Evolutionary conservation across 2,888 invertebrate genomes (phyloP), one percentile per base, ranked within the genome.

Genomic region (Muscina levida): DNA sequence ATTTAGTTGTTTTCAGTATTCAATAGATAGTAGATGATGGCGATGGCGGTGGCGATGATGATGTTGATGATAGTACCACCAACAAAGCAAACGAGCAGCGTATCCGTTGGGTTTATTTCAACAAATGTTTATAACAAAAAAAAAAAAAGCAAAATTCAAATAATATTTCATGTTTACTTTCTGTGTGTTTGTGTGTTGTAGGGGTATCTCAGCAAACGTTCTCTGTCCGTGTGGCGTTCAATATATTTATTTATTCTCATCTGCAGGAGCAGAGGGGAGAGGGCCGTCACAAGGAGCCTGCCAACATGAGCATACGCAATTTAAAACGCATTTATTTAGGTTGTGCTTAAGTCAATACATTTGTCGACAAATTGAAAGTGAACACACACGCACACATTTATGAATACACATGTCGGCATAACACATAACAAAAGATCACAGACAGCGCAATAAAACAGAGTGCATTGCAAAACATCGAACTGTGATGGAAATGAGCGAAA

Each of bases 291-390:
- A n/a, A 13, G 24, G 10, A 44, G 5, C 3, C 13, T 10, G 13
- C 24, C 10, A 53, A 53, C 48, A 31, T 4, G 24, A 53, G 24
- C 8, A 53, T 53, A 53, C 53, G 53, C 39, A 62, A 62, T 62
- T 62, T 62, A 37, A 13, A 62, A 62, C 59, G 59, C 59, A 62
- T 39, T 31, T 62, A 62, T 62, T 62, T 62, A 62, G 59, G 59
- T 62, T 62, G 11, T 42, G 39, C 19, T 42, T 39, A 62, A 39
- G 39, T 62, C 59, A 62, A 62, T 62, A 62, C 42, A 62, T 42
- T 31, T 3, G 3, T 8, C 4, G 8, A 3, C 31, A 31, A 31
- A 31, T 31, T 31, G 3, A 31, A 8, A 31, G 31, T 31, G 31
- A 31, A 31, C 31, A 31, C 4, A 31, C 3, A 31, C 4, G 8